Evolutionary conservation across 2,797 vertebrate species (phyloP).

Genomic region (Lacerta agilis): DNA sequence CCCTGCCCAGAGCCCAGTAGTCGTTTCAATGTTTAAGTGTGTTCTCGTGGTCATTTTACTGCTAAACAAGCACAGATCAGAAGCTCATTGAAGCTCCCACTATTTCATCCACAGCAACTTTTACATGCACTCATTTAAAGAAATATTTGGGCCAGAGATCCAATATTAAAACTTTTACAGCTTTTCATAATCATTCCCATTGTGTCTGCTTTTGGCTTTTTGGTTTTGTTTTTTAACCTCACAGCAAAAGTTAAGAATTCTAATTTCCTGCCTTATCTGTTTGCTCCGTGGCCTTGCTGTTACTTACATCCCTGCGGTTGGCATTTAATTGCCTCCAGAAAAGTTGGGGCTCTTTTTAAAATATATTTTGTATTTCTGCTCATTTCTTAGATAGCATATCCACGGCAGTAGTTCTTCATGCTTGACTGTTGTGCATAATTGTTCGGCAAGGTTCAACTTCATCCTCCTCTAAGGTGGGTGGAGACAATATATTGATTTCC

Average conservation of each 20-base stretch:
- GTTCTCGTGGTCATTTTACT: neutral
- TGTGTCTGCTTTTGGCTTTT: neutral
- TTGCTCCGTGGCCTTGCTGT: neutral
- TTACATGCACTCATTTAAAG: neutral
- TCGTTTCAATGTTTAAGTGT: neutral
- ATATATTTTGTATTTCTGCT: neutral
- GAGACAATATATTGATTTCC: constrained; percentile 22
- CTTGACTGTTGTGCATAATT: constrained; percentile 37
- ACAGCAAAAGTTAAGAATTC: neutral
- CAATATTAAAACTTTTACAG: neutral
- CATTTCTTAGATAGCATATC: constrained; percentile 3
- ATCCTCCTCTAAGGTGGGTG: neutral
- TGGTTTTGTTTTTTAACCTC: neutral
- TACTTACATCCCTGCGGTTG: neutral
- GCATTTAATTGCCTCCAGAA: constrained; percentile 21
- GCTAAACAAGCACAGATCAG: neutral
- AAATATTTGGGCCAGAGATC: neutral
- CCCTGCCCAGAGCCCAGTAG: too few species aligned
- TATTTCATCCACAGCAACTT: neutral
- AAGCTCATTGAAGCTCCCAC: neutral
- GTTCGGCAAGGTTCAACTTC: neutral
- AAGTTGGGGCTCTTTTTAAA: neutral
- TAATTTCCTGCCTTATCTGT: constrained; percentile 35
- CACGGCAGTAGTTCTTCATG: constrained; percentile 14
- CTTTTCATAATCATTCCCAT: neutral